Conservation (phyloP, 2,113 vertebrate genomes). For the Colossoma macropomum region DNA sequence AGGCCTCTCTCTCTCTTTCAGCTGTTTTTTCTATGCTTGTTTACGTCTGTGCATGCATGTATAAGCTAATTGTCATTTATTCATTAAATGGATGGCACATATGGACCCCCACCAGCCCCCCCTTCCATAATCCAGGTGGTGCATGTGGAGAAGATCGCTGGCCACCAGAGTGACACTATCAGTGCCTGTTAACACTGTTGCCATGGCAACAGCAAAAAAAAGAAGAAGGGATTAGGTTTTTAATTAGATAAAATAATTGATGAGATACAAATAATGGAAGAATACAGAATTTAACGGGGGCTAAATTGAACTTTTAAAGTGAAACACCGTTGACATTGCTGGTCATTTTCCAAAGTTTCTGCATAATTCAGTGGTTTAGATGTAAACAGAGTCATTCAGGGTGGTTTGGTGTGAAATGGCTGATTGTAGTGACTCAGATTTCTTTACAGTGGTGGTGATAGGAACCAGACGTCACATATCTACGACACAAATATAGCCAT, state of each 20-base stretch:
- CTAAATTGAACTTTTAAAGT: no score
- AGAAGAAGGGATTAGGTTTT: slow-evolving; percentile 21
- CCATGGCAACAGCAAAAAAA: slow-evolving; percentile 40
- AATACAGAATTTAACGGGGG: no score
- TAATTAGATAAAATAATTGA: slow-evolving; percentile 1
- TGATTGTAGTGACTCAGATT: no score
- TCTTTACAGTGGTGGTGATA: no score
- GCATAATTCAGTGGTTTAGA: no score
- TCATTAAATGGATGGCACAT: background rate
- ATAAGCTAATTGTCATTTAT: background rate
- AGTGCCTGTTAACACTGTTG: slow-evolving; percentile 28
- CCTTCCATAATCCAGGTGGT: background rate
- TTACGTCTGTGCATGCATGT: background rate
- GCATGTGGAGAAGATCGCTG: background rate
- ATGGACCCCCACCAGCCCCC: background rate
- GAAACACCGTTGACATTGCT: no score
- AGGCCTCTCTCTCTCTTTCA: background rate
- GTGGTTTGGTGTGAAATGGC: no score
- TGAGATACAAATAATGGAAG: background rate
- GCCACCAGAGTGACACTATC: slow-evolving; percentile 26
- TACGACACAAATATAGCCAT: no score
- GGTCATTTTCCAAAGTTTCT: no score
- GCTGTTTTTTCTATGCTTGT: background rate
- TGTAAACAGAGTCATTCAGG: no score
- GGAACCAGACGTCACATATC: no score